phyloP scores from a whole-genome alignment of 2,113 vertebrate genomes.

The Tichodroma muraria region DNA sequence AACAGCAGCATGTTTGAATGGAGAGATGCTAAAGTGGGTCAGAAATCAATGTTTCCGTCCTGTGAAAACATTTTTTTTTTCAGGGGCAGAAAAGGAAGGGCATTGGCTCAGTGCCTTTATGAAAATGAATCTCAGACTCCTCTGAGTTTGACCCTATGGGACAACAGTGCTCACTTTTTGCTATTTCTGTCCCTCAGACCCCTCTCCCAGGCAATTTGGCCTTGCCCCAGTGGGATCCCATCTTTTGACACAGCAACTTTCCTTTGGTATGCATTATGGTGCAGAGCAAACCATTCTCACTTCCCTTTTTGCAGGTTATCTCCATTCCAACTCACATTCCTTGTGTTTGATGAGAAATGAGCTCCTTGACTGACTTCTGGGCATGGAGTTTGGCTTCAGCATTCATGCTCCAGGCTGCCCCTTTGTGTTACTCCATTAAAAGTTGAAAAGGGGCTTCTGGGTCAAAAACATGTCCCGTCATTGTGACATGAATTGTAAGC shows the following conservation, averaged over 20 bases:
- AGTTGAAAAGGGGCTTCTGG: not conserved
- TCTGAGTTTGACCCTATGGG: not conserved
- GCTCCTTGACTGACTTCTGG: not conserved
- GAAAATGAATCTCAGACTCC: not conserved
- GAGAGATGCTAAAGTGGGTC: not conserved
- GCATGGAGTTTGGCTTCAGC: not conserved
- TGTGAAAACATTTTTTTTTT: not conserved
- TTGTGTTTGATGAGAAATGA: not conserved
- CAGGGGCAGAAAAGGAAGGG: not conserved
- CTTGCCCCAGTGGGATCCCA: fast-evolving
- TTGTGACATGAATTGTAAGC: not conserved
- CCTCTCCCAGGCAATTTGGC: not conserved
- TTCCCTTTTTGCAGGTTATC: not conserved
- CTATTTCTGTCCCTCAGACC: not conserved
- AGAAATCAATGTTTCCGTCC: not conserved
- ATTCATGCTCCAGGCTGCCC: not conserved
- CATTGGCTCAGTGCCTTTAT: not conserved
- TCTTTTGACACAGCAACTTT: not conserved
- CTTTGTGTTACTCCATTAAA: not conserved
- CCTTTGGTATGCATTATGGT: not conserved
- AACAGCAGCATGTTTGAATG: not conserved
- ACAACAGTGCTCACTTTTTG: not conserved
- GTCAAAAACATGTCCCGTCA: not conserved
- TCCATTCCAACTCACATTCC: not conserved
- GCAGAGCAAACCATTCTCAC: not conserved